These are phyloP conservation scores for Myzus persicae DNA, from an alignment of 1,140 invertebrate species.

Conservation along the genomic window DNA sequence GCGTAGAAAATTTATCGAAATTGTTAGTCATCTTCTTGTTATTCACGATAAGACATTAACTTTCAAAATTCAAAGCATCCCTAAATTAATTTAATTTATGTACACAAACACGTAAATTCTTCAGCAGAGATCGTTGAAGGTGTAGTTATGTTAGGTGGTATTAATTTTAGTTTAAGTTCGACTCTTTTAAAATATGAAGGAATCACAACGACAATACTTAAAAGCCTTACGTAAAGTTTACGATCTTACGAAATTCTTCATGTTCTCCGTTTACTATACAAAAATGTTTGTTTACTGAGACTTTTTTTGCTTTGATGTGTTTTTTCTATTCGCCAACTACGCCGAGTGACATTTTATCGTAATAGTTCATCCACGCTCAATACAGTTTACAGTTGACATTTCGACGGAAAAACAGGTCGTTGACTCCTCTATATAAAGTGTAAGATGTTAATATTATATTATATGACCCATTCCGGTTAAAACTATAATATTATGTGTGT, in stretches of 20 bases:
- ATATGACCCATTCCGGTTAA: background rate
- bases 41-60: background rate
- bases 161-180: background rate
- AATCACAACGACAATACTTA: background rate
- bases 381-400: slow-evolving; percentile 28
- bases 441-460: background rate
- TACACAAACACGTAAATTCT: background rate
- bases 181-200: background rate
- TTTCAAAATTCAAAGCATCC: background rate
- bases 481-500: background rate
- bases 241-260: background rate
- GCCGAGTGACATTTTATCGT: slow-evolving; percentile 15
- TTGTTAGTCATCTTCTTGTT: background rate
- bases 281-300: background rate
- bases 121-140: too few species aligned
- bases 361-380: background rate
- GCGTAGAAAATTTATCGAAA: background rate
- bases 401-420: slow-evolving; percentile 13
- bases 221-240: background rate
- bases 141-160: background rate
- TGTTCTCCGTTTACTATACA: background rate
- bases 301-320: slow-evolving; percentile 21
- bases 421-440: background rate
- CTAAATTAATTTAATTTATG: background rate
- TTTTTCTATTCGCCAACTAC: background rate